A percentile compares a stretch with the other conserved stretches of the same genome.
phyloP scores from a whole-genome alignment of 2,888 invertebrate genomes.

The Anorthoa munda region DNA sequence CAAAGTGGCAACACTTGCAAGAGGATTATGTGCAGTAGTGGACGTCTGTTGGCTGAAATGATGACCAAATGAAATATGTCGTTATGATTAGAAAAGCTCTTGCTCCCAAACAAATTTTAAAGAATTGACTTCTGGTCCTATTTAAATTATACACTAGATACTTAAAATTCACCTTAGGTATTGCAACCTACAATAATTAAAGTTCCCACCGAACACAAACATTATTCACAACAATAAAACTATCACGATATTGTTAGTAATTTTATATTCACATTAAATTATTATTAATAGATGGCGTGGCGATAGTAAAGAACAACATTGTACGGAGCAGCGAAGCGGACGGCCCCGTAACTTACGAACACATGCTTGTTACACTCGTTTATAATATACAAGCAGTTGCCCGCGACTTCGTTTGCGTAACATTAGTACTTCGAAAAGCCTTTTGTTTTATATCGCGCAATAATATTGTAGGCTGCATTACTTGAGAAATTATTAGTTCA shows the following conservation, averaged over 20 bases:
- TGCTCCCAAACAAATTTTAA: background rate
- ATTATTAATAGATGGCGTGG: slow-evolving; percentile 52
- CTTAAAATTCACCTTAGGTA: background rate
- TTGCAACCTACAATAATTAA: background rate
- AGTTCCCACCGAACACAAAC: background rate
- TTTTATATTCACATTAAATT: slow-evolving; percentile 47
- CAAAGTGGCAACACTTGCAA: no score
- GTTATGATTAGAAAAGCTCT: background rate
- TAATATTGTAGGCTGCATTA: no score
- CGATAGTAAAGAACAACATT: slow-evolving; percentile 52
- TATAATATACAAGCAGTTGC: slow-evolving; percentile 38
- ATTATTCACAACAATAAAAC: slow-evolving; percentile 52
- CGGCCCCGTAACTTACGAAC: slow-evolving; percentile 38
- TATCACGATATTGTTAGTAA: slow-evolving; percentile 36
- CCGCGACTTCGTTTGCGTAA: no score
- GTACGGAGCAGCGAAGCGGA: slow-evolving; percentile 49
- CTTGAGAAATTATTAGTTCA: no score
- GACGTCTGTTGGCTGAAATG: no score
- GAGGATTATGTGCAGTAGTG: no score
- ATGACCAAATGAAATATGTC: no score
- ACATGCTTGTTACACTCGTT: slow-evolving; percentile 38
- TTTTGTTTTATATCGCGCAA: no score
- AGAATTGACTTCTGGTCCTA: background rate
- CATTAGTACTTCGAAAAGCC: no score
- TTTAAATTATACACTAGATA: background rate